Percentiles rank a stretch among this genome's conserved stretches.
phyloP scores from a whole-genome alignment of 2,113 vertebrate species.

The Crocuta crocuta region DNA sequence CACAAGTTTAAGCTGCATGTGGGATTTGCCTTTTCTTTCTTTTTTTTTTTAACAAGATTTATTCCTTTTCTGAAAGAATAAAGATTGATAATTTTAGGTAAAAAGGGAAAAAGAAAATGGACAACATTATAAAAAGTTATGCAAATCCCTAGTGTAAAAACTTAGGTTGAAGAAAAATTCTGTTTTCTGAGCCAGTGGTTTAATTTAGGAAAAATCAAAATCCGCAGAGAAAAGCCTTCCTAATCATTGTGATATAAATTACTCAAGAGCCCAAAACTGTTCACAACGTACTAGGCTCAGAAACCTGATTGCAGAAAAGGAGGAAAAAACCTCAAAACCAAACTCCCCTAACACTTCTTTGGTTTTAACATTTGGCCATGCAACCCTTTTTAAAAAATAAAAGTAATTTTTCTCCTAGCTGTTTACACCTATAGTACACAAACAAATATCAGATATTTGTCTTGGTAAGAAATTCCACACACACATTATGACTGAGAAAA shows the following conservation, averaged over 20 bases:
- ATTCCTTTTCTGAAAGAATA: not conserved
- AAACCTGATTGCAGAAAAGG: constrained; percentile 39
- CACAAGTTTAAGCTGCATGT: not conserved
- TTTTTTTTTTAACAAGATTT: not conserved
- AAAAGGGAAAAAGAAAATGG: not conserved
- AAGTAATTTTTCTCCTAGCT: constrained; percentile 43
- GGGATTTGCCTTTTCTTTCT: not conserved
- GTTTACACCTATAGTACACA: constrained; percentile 70
- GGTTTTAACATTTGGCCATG: constrained; percentile 63
- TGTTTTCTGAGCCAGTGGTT: not conserved
- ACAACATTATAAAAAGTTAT: not conserved
- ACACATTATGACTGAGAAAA: constrained; percentile 50
- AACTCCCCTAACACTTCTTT: constrained; percentile 73
- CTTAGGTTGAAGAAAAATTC: constrained; percentile 28
- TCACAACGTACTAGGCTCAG: not conserved
- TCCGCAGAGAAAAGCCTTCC: constrained; percentile 47
- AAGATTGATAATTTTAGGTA: not conserved
- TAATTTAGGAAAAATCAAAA: constrained; percentile 33
- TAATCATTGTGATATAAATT: constrained; percentile 38
- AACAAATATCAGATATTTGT: constrained; percentile 80
- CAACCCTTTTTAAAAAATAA: constrained; percentile 57
- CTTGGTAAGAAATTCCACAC: constrained; percentile 63
- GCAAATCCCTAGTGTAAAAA: constrained; percentile 3
- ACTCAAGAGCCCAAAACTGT: constrained; percentile 12
- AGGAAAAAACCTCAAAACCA: not conserved